Evolutionary conservation across 2,113 vertebrate species (phyloP).

Genomic region (Saimiri boliviensis): DNA sequence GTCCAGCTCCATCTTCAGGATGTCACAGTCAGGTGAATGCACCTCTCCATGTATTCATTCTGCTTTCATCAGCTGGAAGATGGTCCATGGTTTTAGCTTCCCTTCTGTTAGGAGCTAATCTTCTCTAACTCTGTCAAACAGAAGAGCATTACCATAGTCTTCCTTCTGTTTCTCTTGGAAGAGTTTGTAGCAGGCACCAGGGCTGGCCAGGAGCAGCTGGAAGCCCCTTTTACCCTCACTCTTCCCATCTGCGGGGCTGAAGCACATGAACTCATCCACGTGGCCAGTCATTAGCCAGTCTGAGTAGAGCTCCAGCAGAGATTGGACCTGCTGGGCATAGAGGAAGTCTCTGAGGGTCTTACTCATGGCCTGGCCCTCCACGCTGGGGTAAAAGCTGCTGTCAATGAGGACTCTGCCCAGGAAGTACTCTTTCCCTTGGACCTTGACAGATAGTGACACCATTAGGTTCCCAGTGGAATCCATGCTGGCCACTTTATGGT

Average conservation of each 20-base stretch:
- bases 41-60: slow-evolving; percentile 83
- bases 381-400: slow-evolving; percentile 87
- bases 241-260: slow-evolving; percentile 90
- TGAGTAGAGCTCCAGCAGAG: slow-evolving; percentile 90
- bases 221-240: slow-evolving; percentile 85
- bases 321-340: slow-evolving; percentile 92
- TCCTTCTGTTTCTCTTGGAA: slow-evolving; percentile 85
- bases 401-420: slow-evolving; percentile 93
- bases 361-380: slow-evolving; percentile 83
- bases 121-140: slow-evolving; percentile 86
- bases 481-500: slow-evolving; percentile 82
- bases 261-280: slow-evolving; percentile 93
- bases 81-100: slow-evolving; percentile 68
- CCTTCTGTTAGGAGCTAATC: slow-evolving; percentile 38
- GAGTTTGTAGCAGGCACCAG: slow-evolving; percentile 88
- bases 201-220: slow-evolving; percentile 93
- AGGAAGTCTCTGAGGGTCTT: slow-evolving; percentile 90
- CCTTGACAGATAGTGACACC: slow-evolving; percentile 92
- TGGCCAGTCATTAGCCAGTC: slow-evolving; percentile 94
- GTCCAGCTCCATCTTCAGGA: slow-evolving; percentile 88
- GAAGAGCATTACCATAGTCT: slow-evolving; percentile 83
- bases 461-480: slow-evolving; percentile 96
- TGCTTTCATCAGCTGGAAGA: slow-evolving; percentile 67
- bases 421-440: slow-evolving; percentile 89
- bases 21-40: slow-evolving; percentile 87